These are phyloP conservation scores for Phataginus tricuspis DNA, from an alignment of 2,797 vertebrate species.

Conservation along the genomic window DNA sequence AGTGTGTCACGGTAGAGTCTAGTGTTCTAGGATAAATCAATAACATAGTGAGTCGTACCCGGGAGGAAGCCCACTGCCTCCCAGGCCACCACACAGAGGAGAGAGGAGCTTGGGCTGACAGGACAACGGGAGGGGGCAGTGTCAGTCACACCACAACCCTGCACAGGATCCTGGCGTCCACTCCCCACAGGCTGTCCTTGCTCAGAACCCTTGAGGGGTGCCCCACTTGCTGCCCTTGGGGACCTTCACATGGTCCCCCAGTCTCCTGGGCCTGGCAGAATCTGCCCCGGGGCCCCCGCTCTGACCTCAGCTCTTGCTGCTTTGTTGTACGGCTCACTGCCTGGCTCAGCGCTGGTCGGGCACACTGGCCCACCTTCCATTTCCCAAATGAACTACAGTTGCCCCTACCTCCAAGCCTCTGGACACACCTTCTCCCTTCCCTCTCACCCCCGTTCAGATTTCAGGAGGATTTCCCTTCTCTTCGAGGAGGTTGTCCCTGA, in stretches of 20 bases:
- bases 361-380: not conserved
- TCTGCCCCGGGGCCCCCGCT: not conserved
- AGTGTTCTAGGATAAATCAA: not conserved
- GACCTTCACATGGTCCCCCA: not conserved
- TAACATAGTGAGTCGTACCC: not conserved
- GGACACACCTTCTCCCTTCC: not conserved
- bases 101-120: not conserved
- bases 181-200: not conserved
- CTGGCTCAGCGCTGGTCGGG: not conserved
- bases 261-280: not conserved
- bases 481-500: not conserved
- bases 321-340: no score
- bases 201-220: not conserved
- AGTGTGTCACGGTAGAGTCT: not conserved
- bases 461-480: not conserved
- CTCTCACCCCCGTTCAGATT: not conserved
- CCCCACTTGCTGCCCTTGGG: not conserved
- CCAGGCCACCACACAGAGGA: not conserved
- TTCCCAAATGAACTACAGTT: not conserved
- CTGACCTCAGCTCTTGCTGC: not conserved
- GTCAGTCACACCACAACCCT: not conserved
- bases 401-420: not conserved
- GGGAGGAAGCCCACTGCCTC: not conserved
- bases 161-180: not conserved
- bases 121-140: fast-evolving